Conservation (phyloP, 2,888 invertebrate genomes). For the Cantharis rufa region DNA sequence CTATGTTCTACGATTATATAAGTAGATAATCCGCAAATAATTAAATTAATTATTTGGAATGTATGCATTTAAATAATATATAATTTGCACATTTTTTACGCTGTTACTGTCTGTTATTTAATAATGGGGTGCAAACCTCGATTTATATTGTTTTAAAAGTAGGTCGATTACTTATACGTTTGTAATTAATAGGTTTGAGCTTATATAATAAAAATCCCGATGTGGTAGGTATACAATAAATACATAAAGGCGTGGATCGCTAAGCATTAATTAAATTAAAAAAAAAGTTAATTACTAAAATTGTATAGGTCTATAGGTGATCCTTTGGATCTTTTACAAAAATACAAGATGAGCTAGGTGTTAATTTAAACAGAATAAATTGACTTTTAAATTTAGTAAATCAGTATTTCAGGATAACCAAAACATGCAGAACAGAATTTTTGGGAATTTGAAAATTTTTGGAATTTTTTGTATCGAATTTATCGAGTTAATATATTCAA, state of each 20-base stretch:
- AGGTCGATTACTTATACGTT: neutral
- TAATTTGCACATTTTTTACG: neutral
- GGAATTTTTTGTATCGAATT: too few relatives aligned
- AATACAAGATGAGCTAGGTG: too few relatives aligned
- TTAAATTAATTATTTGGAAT: neutral
- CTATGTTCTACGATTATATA: neutral
- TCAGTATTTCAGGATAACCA: too few relatives aligned
- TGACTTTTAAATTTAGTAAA: too few relatives aligned
- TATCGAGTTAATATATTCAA: neutral
- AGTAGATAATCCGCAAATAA: neutral
- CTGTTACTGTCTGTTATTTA: neutral
- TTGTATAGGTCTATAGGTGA: neutral
- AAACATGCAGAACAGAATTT: too few relatives aligned
- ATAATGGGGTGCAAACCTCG: neutral
- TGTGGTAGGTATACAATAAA: neutral
- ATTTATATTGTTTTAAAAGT: neutral
- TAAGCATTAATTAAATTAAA: neutral
- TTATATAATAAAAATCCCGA: neutral
- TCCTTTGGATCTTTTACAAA: neutral
- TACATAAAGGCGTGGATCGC: neutral
- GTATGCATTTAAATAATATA: neutral
- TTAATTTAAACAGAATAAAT: too few relatives aligned
- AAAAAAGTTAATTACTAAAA: neutral
- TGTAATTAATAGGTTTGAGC: neutral
- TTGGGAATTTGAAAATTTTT: too few relatives aligned